Evolutionary conservation across 2,113 vertebrate genomes (phyloP).

Genomic region (Perca fluviatilis): DNA sequence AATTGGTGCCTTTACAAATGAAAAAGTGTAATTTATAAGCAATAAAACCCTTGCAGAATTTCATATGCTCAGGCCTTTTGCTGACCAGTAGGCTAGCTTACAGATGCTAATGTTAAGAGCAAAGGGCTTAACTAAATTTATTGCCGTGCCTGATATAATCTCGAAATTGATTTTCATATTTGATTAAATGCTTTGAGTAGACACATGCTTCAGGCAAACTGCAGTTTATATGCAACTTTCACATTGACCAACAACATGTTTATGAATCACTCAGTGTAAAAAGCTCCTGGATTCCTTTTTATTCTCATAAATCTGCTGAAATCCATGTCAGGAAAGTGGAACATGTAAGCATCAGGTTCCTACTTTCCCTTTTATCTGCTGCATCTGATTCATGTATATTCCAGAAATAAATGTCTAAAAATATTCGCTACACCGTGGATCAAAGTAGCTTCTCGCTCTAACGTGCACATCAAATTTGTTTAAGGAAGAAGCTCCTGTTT

Average conservation of each 20-base stretch:
- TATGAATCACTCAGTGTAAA: not conserved
- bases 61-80: not conserved
- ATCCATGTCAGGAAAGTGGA: not conserved
- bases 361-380: constrained; percentile 4
- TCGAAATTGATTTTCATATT: not conserved
- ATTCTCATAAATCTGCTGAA: not conserved
- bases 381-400: constrained; percentile 15
- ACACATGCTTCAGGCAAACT: constrained; percentile 6
- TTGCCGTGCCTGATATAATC: not conserved
- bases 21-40: not conserved
- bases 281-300: not conserved
- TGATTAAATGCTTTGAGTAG: not conserved
- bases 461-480: constrained; percentile 1
- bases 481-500: constrained; percentile 21
- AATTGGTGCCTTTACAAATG: not conserved
- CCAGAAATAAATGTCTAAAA: constrained; percentile 64
- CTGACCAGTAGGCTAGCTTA: not conserved
- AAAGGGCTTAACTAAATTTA: not conserved
- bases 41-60: not conserved
- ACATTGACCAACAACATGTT: constrained; percentile 3
- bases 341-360: not conserved
- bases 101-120: not conserved
- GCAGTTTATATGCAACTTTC: constrained; percentile 9
- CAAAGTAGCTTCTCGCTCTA: not conserved
- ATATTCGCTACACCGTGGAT: constrained; percentile 16